Evolutionary conservation across 2,113 vertebrate species (phyloP), one percentile per base, ranked within the genome.

Genomic region (Phylloscopus trochilus): DNA sequence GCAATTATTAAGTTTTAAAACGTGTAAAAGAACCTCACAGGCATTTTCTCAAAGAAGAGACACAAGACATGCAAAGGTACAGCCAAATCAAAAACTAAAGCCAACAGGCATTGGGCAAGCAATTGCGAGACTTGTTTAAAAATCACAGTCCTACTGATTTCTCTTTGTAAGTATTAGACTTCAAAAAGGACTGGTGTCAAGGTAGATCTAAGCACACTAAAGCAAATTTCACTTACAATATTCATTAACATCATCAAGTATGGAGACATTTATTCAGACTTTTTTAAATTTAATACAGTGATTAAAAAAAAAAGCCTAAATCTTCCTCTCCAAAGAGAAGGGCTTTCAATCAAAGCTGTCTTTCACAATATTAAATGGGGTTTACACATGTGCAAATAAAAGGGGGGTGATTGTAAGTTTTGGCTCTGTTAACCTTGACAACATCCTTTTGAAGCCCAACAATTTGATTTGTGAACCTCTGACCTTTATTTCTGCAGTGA

Each of bases 21-120:
- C 27, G 86, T 5, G 52, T 62, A 85, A 44, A 58, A 49, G 55
- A 83, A 53, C 55, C 55, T 70, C 39, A 30, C 46, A 92, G 89
- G 82, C 47, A 52, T 72, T 93, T 68, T 83, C 64, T 93, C 66
- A 46, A 68, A 81, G 47, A 41, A 82, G 59, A 58, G n/a, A 91
- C 43, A 77, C 31, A 60, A 52, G 74, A 56, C 89, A 94, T 91
- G 87, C 93, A 94, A 69, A 88, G 77, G 58, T 41, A 59, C 41
- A 93, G 89, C 44, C 59, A 95, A 92, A 92, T 75, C 44, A 87
- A 79, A 78, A 94, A 68, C 49, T 87, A 55, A 95, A 92, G 63
- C 58, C 69, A 96, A 84, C 89, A 95, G 81, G 88, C 92, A 94
- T 52, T 23, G 10, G 28, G 67, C 69, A 97, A 94, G 95, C 90